Evolutionary conservation across 2,797 vertebrate genomes (phyloP), one percentile per base, ranked within the genome.

Genomic region (Hafferia zeledoni): DNA sequence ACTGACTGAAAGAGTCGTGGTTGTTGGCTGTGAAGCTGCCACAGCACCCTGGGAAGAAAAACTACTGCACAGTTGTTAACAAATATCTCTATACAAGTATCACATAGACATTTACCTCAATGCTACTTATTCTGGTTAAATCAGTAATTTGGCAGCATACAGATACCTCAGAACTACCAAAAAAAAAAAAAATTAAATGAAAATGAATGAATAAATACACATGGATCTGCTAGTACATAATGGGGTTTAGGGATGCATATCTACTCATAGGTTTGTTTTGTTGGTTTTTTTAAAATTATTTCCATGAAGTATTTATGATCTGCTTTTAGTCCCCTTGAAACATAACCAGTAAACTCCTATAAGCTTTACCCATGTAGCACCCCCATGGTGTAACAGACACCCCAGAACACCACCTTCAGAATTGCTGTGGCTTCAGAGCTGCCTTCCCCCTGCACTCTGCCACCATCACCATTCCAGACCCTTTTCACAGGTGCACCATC

Each of bases 41-140:
- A 8, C 39, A 19, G 33, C 0, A 0, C 37, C 28, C 17, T 0
- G 1, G 57, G 67, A 50, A 72, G 19, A 9, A 69, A 39, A 79
- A 11, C 11, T 56, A 7, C 33, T 1, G 17, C 0, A 0, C 52
- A 5, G 2, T 8, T 27, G 24, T 43, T 41, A 31, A 4, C 11
- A 25, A 79, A 69, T 2, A 2, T 61, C 6, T 65, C 10, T 46
- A 0, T 25, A 3, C 11, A 50, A 17, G 28, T 13, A 17, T 14
- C 31, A 25, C 1, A 1, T 15, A 24, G n/a, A 27, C 10, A 44
- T 10, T 13, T 69, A 39, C 12, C 19, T 31, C 7, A 19, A 1
- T 63, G 20, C 8, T 41, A 1, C 14, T 67, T 23, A 13, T 11
- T 84, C 11, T 79, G 44, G 25, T 17, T 44, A 28, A 37, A 33